phyloP scores from a whole-genome alignment of 1,140 invertebrate genomes.

The Venturia canescens region DNA sequence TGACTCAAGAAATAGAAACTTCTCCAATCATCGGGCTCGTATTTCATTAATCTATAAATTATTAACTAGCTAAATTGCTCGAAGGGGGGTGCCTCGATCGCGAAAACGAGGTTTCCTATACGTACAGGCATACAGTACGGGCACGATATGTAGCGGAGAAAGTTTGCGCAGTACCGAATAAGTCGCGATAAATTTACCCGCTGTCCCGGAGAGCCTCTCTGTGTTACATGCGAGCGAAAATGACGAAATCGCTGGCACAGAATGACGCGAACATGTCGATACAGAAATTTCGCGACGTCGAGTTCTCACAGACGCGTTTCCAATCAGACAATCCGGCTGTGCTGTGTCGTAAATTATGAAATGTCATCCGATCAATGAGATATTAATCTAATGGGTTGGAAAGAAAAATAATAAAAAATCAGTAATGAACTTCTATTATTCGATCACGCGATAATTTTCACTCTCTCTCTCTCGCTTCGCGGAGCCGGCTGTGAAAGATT shows the following conservation, averaged over 20 bases:
- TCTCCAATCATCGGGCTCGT: neutral
- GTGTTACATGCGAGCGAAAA: neutral
- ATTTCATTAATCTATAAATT: slow-evolving; percentile 9
- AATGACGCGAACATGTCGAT: neutral
- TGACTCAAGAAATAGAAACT: too few relatives aligned
- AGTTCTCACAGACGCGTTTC: neutral
- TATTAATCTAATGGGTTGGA: neutral
- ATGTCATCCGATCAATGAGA: neutral
- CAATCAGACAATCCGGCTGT: neutral
- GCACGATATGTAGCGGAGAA: neutral
- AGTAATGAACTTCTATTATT: too few relatives aligned
- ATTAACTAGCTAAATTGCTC: slow-evolving; percentile 2
- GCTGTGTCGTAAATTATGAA: neutral
- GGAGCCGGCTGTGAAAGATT: too few relatives aligned
- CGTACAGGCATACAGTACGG: neutral
- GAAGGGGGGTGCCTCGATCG: neutral
- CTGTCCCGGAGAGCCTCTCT: neutral
- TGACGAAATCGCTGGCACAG: neutral
- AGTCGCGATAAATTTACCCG: slow-evolving; percentile 19
- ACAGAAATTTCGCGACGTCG: neutral
- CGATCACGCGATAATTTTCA: too few relatives aligned
- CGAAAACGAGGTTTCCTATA: neutral
- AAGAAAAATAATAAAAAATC: neutral
- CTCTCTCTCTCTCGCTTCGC: too few relatives aligned
- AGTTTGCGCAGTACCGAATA: slow-evolving; percentile 8